phyloP scores from a whole-genome alignment of 1,140 invertebrate genomes.

The Drosophila ercepeae region DNA sequence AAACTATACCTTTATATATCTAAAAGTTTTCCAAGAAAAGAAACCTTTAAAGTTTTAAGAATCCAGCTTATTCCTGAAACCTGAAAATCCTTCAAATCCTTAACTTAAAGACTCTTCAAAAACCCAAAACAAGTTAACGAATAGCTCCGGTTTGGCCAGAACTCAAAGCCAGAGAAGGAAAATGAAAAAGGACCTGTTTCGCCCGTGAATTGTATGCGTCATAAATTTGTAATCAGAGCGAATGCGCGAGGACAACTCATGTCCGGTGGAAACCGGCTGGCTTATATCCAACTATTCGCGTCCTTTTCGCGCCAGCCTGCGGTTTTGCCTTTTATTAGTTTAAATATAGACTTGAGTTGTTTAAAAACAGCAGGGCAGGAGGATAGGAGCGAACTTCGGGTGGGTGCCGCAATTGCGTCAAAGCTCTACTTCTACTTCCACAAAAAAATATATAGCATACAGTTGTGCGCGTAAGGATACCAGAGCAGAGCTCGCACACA shows the following conservation, averaged over 20 bases:
- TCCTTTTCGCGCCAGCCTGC: slow-evolving; percentile 15
- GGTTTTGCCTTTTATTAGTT: slow-evolving; percentile 73
- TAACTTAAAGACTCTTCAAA: too few species aligned
- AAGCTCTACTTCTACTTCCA: slow-evolving; percentile 55
- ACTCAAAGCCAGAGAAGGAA: background rate
- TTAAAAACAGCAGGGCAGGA: too few species aligned
- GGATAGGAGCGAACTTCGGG: slow-evolving; percentile 12
- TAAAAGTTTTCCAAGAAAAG: too few species aligned
- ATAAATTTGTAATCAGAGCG: slow-evolving; percentile 53
- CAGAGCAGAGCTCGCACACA: slow-evolving; percentile 8
- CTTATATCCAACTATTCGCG: slow-evolving; percentile 25
- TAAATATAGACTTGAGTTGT: slow-evolving; percentile 75
- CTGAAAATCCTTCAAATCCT: too few species aligned
- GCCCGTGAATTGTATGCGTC: slow-evolving; percentile 28
- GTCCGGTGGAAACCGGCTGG: slow-evolving; percentile 38
- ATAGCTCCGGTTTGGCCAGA: background rate
- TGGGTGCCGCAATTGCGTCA: slow-evolving; percentile 73
- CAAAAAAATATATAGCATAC: slow-evolving; percentile 13
- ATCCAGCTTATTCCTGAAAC: too few species aligned
- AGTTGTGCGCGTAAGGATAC: slow-evolving; percentile 3
- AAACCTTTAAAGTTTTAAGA: too few species aligned
- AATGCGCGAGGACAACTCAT: slow-evolving; percentile 20
- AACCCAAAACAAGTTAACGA: too few species aligned
- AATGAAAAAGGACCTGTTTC: background rate
- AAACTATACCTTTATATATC: too few species aligned